phyloP scores from a whole-genome alignment of 2,113 vertebrate species.

The Ictidomys tridecemlineatus region DNA sequence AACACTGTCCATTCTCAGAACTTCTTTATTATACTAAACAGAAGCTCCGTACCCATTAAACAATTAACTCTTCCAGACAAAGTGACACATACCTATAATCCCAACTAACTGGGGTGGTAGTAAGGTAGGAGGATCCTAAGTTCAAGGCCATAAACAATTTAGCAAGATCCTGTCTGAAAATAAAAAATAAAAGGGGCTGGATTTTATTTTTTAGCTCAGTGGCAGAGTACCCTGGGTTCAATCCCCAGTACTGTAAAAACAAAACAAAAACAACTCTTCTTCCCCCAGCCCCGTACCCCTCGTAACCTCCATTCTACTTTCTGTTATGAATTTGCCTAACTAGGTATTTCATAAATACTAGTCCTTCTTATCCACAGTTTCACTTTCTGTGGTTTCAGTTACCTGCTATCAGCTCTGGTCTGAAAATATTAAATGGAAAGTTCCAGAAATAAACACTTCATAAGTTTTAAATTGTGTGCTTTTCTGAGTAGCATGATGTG shows the following conservation, averaged over 20 bases:
- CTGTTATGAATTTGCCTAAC: not conserved
- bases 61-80: too few relatives aligned
- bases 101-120: too few relatives aligned
- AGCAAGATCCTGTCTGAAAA: too few relatives aligned
- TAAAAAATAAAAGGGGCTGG: too few relatives aligned
- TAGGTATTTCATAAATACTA: not conserved
- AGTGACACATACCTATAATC: too few relatives aligned
- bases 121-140: too few relatives aligned
- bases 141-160: not conserved
- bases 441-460: not conserved
- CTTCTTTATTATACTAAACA: not conserved
- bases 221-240: not conserved
- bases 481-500: not conserved
- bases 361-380: not conserved
- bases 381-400: too few relatives aligned
- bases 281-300: not conserved
- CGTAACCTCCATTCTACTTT: not conserved
- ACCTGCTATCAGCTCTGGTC: not conserved
- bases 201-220: too few relatives aligned
- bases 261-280: not conserved
- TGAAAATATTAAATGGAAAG: not conserved
- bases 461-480: too few relatives aligned
- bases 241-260: not conserved
- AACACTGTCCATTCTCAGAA: not conserved
- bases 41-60: too few relatives aligned